Conservation (phyloP, 1,140 invertebrate species). For the Helicoverpa zea region DNA sequence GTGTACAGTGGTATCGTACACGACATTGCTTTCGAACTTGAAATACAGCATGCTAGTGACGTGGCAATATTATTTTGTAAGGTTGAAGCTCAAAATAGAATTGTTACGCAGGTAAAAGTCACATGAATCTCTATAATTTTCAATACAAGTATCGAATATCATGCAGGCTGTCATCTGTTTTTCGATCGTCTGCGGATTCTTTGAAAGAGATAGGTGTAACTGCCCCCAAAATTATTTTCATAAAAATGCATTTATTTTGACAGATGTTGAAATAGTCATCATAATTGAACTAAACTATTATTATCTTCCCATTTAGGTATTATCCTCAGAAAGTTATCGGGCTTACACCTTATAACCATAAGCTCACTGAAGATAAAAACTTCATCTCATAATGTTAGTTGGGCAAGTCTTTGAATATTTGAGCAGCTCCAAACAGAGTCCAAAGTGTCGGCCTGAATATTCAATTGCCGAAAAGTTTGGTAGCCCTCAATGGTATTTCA, state of each 20-base stretch:
- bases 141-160: no score
- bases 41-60: slow-evolving; percentile 11
- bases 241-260: no score
- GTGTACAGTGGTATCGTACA: slow-evolving; percentile 9
- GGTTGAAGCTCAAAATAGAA: not conserved
- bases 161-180: no score
- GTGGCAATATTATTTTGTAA: not conserved
- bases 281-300: no score
- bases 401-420: not conserved
- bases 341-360: not conserved
- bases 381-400: slow-evolving; percentile 1
- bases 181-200: no score
- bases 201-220: no score
- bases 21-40: slow-evolving; percentile 21
- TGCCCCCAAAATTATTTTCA: no score
- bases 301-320: no score
- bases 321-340: no score
- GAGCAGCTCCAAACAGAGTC: slow-evolving; percentile 4
- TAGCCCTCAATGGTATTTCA: not conserved
- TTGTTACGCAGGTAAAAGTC: not conserved
- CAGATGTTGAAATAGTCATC: no score
- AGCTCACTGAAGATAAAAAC: not conserved
- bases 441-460: slow-evolving; percentile 1
- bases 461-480: not conserved
- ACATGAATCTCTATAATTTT: no score